Conservation (phyloP, 2,113 vertebrate species). For the Parotia lawesii region DNA sequence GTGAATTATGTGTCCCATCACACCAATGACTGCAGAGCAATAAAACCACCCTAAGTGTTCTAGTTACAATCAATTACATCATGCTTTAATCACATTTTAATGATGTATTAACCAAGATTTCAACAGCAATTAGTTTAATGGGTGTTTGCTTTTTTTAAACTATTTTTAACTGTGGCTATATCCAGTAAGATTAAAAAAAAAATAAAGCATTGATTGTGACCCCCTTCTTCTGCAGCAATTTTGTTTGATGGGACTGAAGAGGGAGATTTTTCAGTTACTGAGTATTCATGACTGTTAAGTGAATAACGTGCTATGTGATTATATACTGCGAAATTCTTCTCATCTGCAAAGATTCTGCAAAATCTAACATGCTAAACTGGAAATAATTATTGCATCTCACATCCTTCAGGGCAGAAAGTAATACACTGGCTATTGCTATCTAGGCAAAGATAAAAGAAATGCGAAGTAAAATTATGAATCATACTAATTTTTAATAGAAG, state of each 20-base stretch:
- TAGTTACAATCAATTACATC: constrained; percentile 65
- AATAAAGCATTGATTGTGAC: constrained; percentile 19
- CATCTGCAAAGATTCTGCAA: not conserved
- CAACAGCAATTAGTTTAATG: constrained; percentile 53
- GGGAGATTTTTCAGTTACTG: not conserved
- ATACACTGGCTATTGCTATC: not conserved
- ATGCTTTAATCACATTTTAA: constrained; percentile 68
- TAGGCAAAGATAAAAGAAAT: not conserved
- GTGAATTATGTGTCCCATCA: constrained; percentile 70
- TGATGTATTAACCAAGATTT: constrained; percentile 73
- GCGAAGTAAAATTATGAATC: constrained; percentile 3
- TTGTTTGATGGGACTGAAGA: not conserved
- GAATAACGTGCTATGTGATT: not conserved
- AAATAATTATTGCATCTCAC: not conserved
- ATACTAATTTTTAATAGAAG: constrained; percentile 21
- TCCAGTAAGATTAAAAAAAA: constrained; percentile 29
- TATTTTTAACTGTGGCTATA: constrained; percentile 48
- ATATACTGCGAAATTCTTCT: not conserved
- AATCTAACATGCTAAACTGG: not conserved
- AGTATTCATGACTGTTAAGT: not conserved
- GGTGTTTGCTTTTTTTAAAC: constrained; percentile 16
- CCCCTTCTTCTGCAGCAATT: constrained; percentile 36
- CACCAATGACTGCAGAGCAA: constrained; percentile 56
- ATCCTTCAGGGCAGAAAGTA: not conserved
- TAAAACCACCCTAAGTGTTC: constrained; percentile 66